Percentiles rank a stretch among this genome's conserved stretches.
phyloP scores from a whole-genome alignment of 2,888 invertebrate genomes.

The Chloroclysta siterata region DNA sequence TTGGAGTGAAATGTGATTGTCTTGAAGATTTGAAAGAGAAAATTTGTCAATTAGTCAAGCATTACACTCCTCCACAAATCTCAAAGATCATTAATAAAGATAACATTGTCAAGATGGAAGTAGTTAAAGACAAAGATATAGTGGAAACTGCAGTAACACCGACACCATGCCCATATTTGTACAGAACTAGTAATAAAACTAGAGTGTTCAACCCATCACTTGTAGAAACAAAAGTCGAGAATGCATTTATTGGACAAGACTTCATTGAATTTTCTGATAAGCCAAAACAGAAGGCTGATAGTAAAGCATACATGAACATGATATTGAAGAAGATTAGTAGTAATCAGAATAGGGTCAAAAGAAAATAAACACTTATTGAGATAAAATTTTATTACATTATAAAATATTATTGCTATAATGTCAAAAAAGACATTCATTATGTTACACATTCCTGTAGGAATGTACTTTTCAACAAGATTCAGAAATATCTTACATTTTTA shows the following conservation, averaged over 20 bases:
- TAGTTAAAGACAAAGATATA: slow-evolving; percentile 17
- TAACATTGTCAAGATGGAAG: slow-evolving; percentile 35
- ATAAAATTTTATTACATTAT: slow-evolving; percentile 43
- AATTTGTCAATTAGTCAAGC: slow-evolving; percentile 53
- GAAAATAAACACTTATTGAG: slow-evolving; percentile 57
- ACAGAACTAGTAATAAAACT: slow-evolving; percentile 62
- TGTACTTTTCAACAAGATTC: slow-evolving; percentile 56
- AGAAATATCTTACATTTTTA: slow-evolving; percentile 51
- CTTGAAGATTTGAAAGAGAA: slow-evolving; percentile 51
- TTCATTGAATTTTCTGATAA: slow-evolving; percentile 63
- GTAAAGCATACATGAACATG: slow-evolving; percentile 68
- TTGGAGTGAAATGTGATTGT: slow-evolving; percentile 63
- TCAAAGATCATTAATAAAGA: slow-evolving; percentile 24
- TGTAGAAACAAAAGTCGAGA: slow-evolving; percentile 37
- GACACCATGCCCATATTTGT: slow-evolving; percentile 58
- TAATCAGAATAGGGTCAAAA: slow-evolving; percentile 71
- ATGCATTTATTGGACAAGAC: slow-evolving; percentile 65
- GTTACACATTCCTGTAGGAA: slow-evolving; percentile 71
- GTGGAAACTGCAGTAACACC: slow-evolving; percentile 5
- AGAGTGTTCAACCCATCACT: slow-evolving; percentile 68
- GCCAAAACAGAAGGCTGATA: slow-evolving; percentile 44
- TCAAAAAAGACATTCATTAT: slow-evolving; percentile 76
- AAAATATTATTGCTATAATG: slow-evolving; percentile 69
- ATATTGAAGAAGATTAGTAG: slow-evolving; percentile 70
- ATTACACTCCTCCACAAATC: slow-evolving; percentile 41